These are phyloP conservation scores for Pinctada fucata DNA, from an alignment of 2,888 invertebrate species.

Conservation along the genomic window DNA sequence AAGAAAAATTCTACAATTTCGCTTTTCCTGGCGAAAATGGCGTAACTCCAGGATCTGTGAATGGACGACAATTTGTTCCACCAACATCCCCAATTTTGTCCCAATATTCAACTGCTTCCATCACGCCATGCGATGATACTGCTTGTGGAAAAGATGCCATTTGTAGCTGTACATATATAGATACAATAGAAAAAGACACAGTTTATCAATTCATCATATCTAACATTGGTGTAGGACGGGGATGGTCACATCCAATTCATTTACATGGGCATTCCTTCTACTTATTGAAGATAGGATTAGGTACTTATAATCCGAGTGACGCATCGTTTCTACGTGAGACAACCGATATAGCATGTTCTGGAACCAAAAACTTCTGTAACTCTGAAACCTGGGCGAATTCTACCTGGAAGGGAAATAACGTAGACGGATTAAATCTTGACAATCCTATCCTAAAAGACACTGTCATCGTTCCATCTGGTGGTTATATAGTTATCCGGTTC, in stretches of 20 bases:
- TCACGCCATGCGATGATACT: neutral
- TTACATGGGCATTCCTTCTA: constrained; percentile 66
- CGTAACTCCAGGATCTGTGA: constrained; percentile 51
- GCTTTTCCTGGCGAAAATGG: constrained; percentile 51
- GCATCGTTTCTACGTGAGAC: constrained; percentile 30
- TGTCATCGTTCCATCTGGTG: constrained; percentile 56
- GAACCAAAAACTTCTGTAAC: neutral
- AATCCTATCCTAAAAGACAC: constrained; percentile 39
- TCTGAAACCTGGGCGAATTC: neutral
- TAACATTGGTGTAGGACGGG: constrained; percentile 50
- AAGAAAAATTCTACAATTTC: constrained; percentile 52
- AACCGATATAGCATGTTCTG: constrained; percentile 13
- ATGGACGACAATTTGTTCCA: constrained; percentile 43
- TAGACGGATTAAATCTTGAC: neutral
- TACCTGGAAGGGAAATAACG: neutral
- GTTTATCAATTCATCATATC: constrained; percentile 52
- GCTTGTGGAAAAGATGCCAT: constrained; percentile 20
- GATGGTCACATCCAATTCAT: constrained; percentile 60
- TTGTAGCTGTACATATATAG: constrained; percentile 54
- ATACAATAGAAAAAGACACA: constrained; percentile 6
- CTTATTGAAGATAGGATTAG: constrained; percentile 53
- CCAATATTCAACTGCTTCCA: neutral
- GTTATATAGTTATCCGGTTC: constrained; percentile 56
- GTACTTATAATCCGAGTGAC: neutral
- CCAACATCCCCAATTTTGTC: constrained; percentile 41